These are phyloP conservation scores for Drosophila tripunctata DNA, from an alignment of 2,888 invertebrate species.

Conservation along the genomic window DNA sequence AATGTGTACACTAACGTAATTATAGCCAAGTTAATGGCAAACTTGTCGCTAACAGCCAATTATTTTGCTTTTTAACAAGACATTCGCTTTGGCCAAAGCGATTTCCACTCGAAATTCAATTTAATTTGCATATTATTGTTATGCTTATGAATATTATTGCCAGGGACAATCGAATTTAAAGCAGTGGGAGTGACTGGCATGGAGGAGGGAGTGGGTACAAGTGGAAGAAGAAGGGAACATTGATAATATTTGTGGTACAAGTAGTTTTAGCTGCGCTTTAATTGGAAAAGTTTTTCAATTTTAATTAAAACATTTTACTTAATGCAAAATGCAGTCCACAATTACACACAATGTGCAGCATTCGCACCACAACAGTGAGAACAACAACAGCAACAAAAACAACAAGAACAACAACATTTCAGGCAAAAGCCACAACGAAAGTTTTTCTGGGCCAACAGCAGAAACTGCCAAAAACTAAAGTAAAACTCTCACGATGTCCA, in stretches of 20 bases:
- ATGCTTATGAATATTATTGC: constrained; percentile 13
- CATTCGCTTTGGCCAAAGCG: background rate
- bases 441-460: constrained; percentile 49
- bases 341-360: constrained; percentile 55
- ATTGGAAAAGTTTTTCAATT: constrained; percentile 78
- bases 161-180: constrained; percentile 5
- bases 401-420: constrained; percentile 17
- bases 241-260: constrained; percentile 65
- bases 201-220: background rate
- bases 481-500: constrained; percentile 24
- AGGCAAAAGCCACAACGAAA: constrained; percentile 46
- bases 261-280: constrained; percentile 54
- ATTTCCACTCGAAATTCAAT: constrained; percentile 13
- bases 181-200: background rate
- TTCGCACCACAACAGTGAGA: constrained; percentile 43
- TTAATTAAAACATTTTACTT: constrained; percentile 78
- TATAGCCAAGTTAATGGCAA: constrained; percentile 57
- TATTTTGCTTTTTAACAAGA: constrained; percentile 46
- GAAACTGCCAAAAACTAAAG: constrained; percentile 48
- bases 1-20: constrained; percentile 58
- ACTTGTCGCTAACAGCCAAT: constrained; percentile 55
- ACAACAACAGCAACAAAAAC: constrained; percentile 24
- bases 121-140: constrained; percentile 27
- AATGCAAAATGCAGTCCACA: constrained; percentile 73
- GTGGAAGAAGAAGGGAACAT: no score